A percentile compares a stretch with the other conserved stretches of the same genome.
Evolutionary conservation across 2,888 invertebrate genomes (phyloP).

Genomic region (Drosophila diplacantha): DNA sequence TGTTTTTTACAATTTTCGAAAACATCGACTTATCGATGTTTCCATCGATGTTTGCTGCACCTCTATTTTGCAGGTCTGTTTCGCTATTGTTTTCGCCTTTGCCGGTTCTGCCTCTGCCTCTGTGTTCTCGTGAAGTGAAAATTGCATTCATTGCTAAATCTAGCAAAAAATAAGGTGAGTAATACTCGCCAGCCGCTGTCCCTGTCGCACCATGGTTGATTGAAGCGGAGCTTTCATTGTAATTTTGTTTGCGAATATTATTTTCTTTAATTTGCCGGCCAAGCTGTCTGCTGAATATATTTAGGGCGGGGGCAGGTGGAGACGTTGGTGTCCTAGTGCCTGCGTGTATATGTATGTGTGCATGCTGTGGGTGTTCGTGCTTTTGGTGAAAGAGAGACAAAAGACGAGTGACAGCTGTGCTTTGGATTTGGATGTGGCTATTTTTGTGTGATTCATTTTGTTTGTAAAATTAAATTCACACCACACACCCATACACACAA

Average conservation of each 20-base stretch:
- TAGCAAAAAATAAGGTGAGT: slow-evolving; percentile 17
- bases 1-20: too few relatives aligned
- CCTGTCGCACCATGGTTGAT: neutral
- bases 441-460: slow-evolving; percentile 69
- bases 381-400: slow-evolving; percentile 9
- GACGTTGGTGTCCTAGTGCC: slow-evolving; percentile 5
- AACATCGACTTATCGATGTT: too few relatives aligned
- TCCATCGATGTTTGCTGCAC: too few relatives aligned
- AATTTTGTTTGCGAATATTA: neutral
- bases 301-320: slow-evolving; percentile 5
- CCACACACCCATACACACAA: slow-evolving; percentile 21
- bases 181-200: neutral
- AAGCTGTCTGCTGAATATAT: slow-evolving; percentile 19
- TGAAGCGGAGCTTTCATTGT: slow-evolving; percentile 4
- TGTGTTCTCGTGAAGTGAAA: slow-evolving; percentile 18
- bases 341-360: slow-evolving; percentile 38
- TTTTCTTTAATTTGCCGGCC: slow-evolving; percentile 16
- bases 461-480: slow-evolving; percentile 62
- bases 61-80: neutral
- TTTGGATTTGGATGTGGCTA: slow-evolving; percentile 42
- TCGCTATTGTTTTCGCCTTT: slow-evolving; percentile 27
- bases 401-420: slow-evolving; percentile 58
- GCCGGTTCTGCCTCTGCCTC: slow-evolving; percentile 20
- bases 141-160: slow-evolving; percentile 11
- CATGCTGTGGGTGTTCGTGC: slow-evolving; percentile 38